These are phyloP conservation scores for Acleris literana DNA, from an alignment of 2,888 invertebrate genomes.

Conservation along the genomic window DNA sequence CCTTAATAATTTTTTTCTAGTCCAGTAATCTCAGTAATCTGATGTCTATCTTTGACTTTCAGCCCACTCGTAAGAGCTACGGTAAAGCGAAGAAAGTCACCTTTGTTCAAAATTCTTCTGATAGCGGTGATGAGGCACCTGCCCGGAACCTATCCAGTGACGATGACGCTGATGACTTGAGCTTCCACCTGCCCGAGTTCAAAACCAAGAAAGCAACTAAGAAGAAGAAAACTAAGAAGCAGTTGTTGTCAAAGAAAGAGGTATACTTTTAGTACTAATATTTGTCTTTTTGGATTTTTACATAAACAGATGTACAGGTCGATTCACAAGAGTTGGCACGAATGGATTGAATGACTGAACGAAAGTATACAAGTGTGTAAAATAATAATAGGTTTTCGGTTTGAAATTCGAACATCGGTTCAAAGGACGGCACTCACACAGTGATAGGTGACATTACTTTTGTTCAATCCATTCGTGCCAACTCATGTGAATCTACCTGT, in stretches of 20 bases:
- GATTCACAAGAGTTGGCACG: too few species aligned
- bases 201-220: slow-evolving; percentile 57
- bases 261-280: slow-evolving; percentile 45
- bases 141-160: slow-evolving; percentile 50
- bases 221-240: slow-evolving; percentile 59
- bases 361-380: too few species aligned
- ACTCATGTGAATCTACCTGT: too few species aligned
- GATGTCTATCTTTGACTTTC: slow-evolving; percentile 42
- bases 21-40: too few species aligned
- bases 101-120: slow-evolving; percentile 57
- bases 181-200: slow-evolving; percentile 61
- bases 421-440: too few species aligned
- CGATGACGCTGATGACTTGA: slow-evolving; percentile 64
- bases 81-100: slow-evolving; percentile 70
- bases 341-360: too few species aligned
- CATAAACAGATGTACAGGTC: too few species aligned
- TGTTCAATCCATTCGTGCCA: too few species aligned
- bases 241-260: slow-evolving; percentile 70
- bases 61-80: slow-evolving; percentile 73
- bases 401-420: too few species aligned
- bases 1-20: too few species aligned
- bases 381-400: too few species aligned
- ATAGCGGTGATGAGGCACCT: slow-evolving; percentile 45
- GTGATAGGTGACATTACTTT: too few species aligned
- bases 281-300: not conserved